Evolutionary conservation across 2,113 vertebrate species (phyloP), one percentile per base, ranked within the genome.

Genomic region (Podarcis cretensis): DNA sequence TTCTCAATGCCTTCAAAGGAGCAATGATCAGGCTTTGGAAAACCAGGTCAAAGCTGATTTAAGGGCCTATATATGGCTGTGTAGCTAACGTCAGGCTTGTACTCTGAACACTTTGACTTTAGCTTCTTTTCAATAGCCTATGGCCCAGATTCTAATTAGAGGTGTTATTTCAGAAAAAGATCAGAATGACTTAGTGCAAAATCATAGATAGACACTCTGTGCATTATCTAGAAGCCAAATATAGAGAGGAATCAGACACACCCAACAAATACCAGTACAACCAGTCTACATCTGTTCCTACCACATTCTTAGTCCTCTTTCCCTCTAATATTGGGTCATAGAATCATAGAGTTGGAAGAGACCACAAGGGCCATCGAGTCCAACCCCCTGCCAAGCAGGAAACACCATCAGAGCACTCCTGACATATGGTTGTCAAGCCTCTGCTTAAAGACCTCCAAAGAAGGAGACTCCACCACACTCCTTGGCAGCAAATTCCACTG

Each of bases 1-100:
- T 37, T 90, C 84, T 77, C 68, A 14, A 65, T 81, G 43, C 21
- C 87, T 73, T 89, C 87, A 71, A 0, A 23, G 89, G 40, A 87
- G 89, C 78, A 1, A 43, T 75, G 69, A 43, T 89, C 37, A 89
- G 86, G 71, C 83, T 85, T 84, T 85, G 84, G 81, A 91, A 88
- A 85, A 59, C 23, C 20, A 81, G 81, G 81, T 87, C 78, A 82
- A 93, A 71, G 27, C 43, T 83, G 59, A 86, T 79, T 83, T 79
- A 78, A 43, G 32, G 63, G 32, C 85, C 65, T 83, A 92, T 74
- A 37, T 43, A 54, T 18, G 57, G 71, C 66, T 40, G 35, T 71
- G 4, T 69, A 16, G 90, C 54, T 89, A 86, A 89, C 6, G 89
- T 93, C 77, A 86, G 6, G 27, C n/a, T 21, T 87, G 14, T 84